Evolutionary conservation across 2,888 invertebrate species (phyloP).

Genomic region (Blera fallax): DNA sequence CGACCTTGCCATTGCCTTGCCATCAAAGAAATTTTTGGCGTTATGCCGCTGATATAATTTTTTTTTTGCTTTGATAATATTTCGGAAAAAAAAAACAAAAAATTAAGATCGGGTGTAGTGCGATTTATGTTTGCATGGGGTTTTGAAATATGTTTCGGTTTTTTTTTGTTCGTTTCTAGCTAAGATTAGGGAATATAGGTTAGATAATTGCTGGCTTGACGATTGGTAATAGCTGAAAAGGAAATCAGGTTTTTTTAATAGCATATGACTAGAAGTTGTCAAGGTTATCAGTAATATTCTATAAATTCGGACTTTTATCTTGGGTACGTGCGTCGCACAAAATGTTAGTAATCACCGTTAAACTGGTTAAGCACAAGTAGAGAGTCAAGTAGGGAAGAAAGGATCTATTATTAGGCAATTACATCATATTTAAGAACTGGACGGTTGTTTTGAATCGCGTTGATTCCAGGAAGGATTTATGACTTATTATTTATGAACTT

Average conservation of each 20-base stretch:
- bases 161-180: neutral
- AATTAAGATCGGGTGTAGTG: neutral
- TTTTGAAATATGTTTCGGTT: neutral
- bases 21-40: slow-evolving; percentile 33
- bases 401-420: no score
- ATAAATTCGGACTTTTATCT: neutral
- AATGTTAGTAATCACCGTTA: neutral
- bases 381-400: no score
- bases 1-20: slow-evolving; percentile 39
- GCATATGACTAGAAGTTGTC: neutral
- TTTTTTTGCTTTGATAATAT: neutral
- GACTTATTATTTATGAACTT: no score
- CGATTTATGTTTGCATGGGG: slow-evolving; percentile 14
- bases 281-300: neutral
- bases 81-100: neutral
- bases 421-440: no score
- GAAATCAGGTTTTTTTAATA: neutral
- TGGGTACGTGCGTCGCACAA: neutral
- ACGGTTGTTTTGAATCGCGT: no score
- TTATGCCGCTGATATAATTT: neutral
- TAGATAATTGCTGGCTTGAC: neutral
- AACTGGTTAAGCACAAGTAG: neutral
- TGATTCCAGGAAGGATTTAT: no score
- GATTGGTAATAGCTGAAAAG: neutral
- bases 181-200: neutral